A percentile compares a stretch with the other conserved stretches of the same genome.
Evolutionary conservation across 2,797 vertebrate species (phyloP).

Genomic region (Danio aesculapii): DNA sequence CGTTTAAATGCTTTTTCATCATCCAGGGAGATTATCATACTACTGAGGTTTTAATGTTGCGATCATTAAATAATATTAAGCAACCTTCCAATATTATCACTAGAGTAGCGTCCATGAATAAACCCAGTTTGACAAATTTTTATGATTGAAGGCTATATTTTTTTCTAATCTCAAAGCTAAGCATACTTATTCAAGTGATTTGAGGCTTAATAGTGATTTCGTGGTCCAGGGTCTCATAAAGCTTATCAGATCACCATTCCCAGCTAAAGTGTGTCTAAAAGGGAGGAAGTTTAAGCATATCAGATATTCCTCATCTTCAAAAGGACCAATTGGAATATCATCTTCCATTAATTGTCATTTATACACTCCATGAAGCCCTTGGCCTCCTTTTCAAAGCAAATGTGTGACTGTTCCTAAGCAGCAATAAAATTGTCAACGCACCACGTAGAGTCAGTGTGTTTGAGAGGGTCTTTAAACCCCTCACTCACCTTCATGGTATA

Average conservation of each 20-base stretch:
- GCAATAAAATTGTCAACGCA: constrained; percentile 2
- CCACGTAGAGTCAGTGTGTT: constrained; percentile 1
- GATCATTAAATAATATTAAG: too few species aligned
- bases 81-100: too few species aligned
- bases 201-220: too few species aligned
- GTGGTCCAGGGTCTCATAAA: too few species aligned
- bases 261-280: neutral
- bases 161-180: too few species aligned
- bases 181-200: too few species aligned
- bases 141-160: too few species aligned
- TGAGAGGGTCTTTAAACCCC: constrained; percentile 28
- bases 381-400: constrained; percentile 9
- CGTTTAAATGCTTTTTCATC: too few species aligned
- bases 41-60: too few species aligned
- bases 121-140: too few species aligned
- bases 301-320: neutral
- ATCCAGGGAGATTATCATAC: too few species aligned
- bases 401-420: constrained; percentile 3
- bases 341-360: neutral
- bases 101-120: too few species aligned
- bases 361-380: neutral
- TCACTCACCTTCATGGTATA: constrained; percentile 39
- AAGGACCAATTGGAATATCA: neutral
- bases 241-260: neutral
- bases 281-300: constrained; percentile 14